Conservation (phyloP, 2,113 vertebrate species). For the Leiothrix lutea region DNA sequence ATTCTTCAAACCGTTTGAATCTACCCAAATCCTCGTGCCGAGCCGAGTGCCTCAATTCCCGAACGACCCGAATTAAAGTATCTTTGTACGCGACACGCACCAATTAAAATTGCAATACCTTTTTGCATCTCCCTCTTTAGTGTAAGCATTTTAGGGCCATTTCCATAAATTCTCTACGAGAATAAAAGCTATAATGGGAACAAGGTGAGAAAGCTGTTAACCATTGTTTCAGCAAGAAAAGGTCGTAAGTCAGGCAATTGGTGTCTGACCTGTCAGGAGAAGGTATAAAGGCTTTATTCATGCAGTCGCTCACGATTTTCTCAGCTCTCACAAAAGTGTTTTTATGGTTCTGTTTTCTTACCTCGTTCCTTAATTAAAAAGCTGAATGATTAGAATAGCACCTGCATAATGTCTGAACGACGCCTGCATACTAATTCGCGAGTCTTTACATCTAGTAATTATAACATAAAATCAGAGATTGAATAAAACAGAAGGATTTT, state of each 20-base stretch:
- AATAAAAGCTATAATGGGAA: conserved; percentile 72
- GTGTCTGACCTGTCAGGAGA: conserved; percentile 79
- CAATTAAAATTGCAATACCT: conserved; percentile 62
- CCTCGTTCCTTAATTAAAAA: conserved; percentile 84
- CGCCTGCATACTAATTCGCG: conserved; percentile 84
- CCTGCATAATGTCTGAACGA: conserved; percentile 83
- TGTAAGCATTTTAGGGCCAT: conserved; percentile 65
- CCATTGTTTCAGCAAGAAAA: conserved; percentile 80
- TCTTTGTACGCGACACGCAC: conserved; percentile 47
- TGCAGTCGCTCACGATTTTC: conserved; percentile 74
- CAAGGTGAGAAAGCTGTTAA: conserved; percentile 80
- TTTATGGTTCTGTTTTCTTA: conserved; percentile 84
- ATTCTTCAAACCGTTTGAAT: neutral
- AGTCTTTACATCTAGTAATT: conserved; percentile 91
- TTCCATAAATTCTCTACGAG: conserved; percentile 70
- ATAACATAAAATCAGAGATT: conserved; percentile 93
- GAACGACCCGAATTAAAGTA: conserved; percentile 11
- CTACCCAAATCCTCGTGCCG: neutral
- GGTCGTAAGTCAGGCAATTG: conserved; percentile 79
- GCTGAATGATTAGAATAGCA: conserved; percentile 86
- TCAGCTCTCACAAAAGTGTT: conserved; percentile 84
- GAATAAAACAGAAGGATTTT: conserved; percentile 87
- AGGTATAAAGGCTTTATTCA: conserved; percentile 84
- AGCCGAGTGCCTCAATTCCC: neutral
- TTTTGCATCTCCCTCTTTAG: conserved; percentile 55